phyloP scores from a whole-genome alignment of 2,113 vertebrate genomes.

The Chloebia gouldiae region DNA sequence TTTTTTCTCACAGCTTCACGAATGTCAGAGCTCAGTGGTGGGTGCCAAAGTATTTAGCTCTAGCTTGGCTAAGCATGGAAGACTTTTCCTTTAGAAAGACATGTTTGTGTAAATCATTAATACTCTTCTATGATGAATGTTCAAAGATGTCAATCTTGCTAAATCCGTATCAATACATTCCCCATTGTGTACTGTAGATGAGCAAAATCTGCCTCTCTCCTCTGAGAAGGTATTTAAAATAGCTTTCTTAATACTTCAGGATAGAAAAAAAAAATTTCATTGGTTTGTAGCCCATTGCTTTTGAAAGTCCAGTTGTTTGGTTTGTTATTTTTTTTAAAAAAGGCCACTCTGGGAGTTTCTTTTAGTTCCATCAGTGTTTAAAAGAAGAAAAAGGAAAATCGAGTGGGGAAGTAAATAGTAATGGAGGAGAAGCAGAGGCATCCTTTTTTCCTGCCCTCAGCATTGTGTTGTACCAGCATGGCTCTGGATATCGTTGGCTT shows the following conservation, averaged over 20 bases:
- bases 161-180: slow-evolving; percentile 14
- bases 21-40: background rate
- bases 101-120: background rate
- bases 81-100: background rate
- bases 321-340: background rate
- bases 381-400: background rate
- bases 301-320: background rate
- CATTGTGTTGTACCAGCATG: background rate
- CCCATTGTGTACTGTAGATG: background rate
- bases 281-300: background rate
- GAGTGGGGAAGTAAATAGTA: background rate
- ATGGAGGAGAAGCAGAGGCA: background rate
- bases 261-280: background rate
- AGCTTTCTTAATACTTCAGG: background rate
- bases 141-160: background rate
- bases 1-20: background rate
- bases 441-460: background rate
- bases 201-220: background rate
- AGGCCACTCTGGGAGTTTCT: background rate
- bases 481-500: background rate
- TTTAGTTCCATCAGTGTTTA: background rate
- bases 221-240: background rate
- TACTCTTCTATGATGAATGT: background rate
- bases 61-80: background rate
- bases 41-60: background rate